Evolutionary conservation across 2,888 invertebrate genomes (phyloP), one percentile per base, ranked within the genome.

Genomic region (Lochmaea capreae): DNA sequence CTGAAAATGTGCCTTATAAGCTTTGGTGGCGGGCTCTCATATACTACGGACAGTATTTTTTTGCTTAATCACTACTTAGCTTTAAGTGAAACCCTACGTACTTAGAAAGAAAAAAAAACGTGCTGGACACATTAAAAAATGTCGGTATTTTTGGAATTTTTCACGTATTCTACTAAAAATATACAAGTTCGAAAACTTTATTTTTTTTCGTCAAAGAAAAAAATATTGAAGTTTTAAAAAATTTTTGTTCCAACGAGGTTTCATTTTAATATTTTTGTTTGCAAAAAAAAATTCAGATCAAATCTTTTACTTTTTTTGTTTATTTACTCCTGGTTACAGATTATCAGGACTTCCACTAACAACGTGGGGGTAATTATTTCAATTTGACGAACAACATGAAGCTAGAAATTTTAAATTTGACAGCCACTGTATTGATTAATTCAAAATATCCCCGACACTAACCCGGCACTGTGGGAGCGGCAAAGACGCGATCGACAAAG

Each of bases 1-100:
- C 89, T 96, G 83, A 82, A 83, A 83, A 76, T 75, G 84, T 85
- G 84, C 85, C 84, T 85, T 85, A 85, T 84, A 83, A 84, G 85
- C 85, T 84, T 85, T 83, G 86, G 86, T 86, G 86, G 85, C 83
- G 86, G 86, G 85, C 81, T 80, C 83, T 84, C 83, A 81, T 84
- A 76, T 77, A 77, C 78, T 85, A 85, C 85, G 85, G 85, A 86
- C 86, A 86, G 85, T 86, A 86, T 86, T 71, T 71, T 46, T 70
- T 58, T 86, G 79, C 78, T 79, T 85, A 83, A 82, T 84, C 80
- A 77, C 79, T 80, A 76, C 74, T 78, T 85, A 83, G 84, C 82
- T 85, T 85, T 86, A 86, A 85, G 84, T 84, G 81, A 84, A 83
- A 82, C 79, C 80, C 80, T 83, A 84, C 84, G 86, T 87, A 86